A percentile compares a stretch with the other conserved stretches of the same genome.
phyloP scores from a whole-genome alignment of 2,797 vertebrate genomes.

The Mycteria americana region DNA sequence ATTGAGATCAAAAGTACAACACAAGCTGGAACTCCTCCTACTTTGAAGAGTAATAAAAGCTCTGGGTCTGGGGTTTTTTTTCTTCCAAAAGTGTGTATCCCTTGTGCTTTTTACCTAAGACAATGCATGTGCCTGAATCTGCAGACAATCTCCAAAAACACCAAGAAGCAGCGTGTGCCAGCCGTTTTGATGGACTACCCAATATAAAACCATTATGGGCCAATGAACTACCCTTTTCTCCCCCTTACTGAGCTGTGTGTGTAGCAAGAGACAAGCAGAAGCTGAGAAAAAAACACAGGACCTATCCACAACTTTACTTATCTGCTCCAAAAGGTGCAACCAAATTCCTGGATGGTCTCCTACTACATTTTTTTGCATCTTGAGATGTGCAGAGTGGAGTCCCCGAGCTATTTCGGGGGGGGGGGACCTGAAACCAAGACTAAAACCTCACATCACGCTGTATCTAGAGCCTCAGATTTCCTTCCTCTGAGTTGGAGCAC shows the following conservation, averaged over 20 bases:
- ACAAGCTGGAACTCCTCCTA: not conserved
- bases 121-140: not conserved
- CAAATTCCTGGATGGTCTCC: not conserved
- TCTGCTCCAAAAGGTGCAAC: not conserved
- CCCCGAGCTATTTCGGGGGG: not conserved
- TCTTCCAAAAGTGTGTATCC: not conserved
- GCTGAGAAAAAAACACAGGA: not conserved
- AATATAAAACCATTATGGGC: not conserved
- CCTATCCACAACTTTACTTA: not conserved
- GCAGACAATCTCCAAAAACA: not conserved
- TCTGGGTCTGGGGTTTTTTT: fast-evolving
- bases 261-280: not conserved
- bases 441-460: not conserved
- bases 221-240: not conserved
- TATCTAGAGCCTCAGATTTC: not conserved
- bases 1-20: not conserved
- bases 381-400: not conserved
- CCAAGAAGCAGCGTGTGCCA: fast-evolving
- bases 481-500: not conserved
- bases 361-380: not conserved
- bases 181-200: not conserved
- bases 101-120: not conserved
- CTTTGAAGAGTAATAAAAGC: not conserved
- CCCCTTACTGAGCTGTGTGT: not conserved
- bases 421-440: not conserved